Percentiles rank a stretch among this genome's conserved stretches.
Evolutionary conservation across 2,113 vertebrate genomes (phyloP).

Genomic region (Puffinus mauretanicus): DNA sequence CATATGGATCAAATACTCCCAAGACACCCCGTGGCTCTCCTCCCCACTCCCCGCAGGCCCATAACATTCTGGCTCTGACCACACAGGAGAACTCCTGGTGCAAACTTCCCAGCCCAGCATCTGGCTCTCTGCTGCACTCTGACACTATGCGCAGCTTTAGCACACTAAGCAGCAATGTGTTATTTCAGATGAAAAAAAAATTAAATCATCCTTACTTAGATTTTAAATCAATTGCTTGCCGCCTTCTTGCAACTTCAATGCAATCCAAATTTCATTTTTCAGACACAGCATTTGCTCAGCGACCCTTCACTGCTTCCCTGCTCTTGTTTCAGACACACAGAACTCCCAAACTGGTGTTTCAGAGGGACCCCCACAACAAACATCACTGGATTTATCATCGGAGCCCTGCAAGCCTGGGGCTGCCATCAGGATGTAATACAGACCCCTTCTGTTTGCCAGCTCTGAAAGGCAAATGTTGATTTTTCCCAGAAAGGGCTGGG

Average conservation of each 20-base stretch:
- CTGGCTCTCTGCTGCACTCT: neutral
- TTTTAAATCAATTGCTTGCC: neutral
- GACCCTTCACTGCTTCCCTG: neutral
- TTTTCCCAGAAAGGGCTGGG: conserved; percentile 51
- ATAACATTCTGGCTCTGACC: neutral
- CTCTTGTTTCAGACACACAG: neutral
- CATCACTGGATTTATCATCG: neutral
- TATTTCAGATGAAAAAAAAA: neutral
- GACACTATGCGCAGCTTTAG: neutral
- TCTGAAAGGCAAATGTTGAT: conserved; percentile 64
- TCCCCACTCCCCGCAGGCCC: neutral
- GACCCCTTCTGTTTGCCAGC: conserved; percentile 40
- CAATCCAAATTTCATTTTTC: neutral
- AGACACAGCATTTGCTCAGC: neutral
- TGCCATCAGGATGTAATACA: conserved; percentile 50
- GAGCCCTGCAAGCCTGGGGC: conserved; percentile 1
- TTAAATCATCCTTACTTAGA: neutral
- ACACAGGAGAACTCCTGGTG: neutral
- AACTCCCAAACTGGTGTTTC: neutral
- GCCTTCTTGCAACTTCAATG: neutral
- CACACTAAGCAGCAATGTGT: neutral
- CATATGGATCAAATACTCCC: neutral
- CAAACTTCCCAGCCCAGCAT: neutral
- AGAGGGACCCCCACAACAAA: neutral
- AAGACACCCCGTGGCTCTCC: neutral